Evolutionary conservation across 2,888 invertebrate species (phyloP).

Genomic region (Embidobia sp.): DNA sequence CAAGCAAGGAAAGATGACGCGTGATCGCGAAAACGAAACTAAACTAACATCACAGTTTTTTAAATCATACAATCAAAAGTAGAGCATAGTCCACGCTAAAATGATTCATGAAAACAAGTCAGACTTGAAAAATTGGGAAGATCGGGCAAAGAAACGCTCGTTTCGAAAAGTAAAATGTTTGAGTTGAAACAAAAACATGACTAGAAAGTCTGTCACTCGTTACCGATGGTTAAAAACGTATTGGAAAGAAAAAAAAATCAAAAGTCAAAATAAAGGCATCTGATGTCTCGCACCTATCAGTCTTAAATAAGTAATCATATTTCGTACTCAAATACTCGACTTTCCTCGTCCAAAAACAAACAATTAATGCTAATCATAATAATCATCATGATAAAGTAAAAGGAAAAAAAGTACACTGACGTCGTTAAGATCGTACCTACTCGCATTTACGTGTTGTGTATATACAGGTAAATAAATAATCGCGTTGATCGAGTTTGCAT

Average conservation of each 20-base stretch:
- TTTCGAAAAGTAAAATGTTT: constrained; percentile 18
- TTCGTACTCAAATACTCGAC: constrained; percentile 55
- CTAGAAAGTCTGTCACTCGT: constrained; percentile 43
- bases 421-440: constrained; percentile 70
- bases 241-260: not conserved
- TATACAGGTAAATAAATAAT: constrained; percentile 79
- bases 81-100: not conserved
- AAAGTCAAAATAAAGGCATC: constrained; percentile 16
- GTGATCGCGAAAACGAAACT: constrained; percentile 11
- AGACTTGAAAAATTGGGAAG: constrained; percentile 3
- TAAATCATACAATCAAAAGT: not conserved
- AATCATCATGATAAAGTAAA: too few species aligned
- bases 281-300: constrained; percentile 73
- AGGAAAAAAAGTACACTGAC: constrained; percentile 43
- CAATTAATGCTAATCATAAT: too few species aligned
- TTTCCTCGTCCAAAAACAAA: constrained; percentile 47
- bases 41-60: constrained; percentile 63
- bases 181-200: constrained; percentile 13
- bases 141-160: not conserved
- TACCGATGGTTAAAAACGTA: too few species aligned
- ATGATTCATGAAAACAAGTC: not conserved
- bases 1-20: constrained; percentile 23
- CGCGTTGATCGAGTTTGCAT: constrained; percentile 51
- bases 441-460: constrained; percentile 71
- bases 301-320: constrained; percentile 74